phyloP scores from a whole-genome alignment of 1,140 invertebrate genomes.

The Tetragonula clypearis region DNA sequence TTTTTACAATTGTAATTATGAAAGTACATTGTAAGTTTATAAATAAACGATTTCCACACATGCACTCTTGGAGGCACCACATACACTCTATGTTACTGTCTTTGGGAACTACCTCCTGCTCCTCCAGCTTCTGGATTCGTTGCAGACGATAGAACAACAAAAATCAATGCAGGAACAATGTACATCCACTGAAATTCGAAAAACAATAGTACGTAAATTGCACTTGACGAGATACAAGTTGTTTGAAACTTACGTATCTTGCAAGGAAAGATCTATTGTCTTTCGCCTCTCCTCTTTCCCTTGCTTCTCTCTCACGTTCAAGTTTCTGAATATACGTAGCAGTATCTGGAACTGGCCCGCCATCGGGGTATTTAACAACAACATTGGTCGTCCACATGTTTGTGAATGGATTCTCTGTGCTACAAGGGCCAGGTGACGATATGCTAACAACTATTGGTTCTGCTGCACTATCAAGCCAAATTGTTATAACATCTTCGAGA shows the following conservation, averaged over 20 bases:
- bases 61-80: conserved; percentile 21
- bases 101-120: conserved; percentile 73
- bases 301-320: conserved; percentile 93
- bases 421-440: conserved; percentile 72
- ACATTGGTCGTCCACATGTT: conserved; percentile 77
- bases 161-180: conserved; percentile 93
- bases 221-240: neutral
- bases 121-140: conserved; percentile 88
- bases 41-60: conserved; percentile 38
- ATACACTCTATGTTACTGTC: conserved; percentile 62
- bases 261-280: conserved; percentile 97
- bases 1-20: conserved; percentile 42
- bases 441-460: conserved; percentile 75
- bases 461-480: conserved; percentile 76
- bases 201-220: neutral
- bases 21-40: conserved; percentile 55
- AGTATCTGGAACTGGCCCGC: conserved; percentile 88
- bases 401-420: conserved; percentile 59
- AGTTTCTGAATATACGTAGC: conserved; percentile 95
- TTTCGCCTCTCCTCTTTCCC: conserved; percentile 93
- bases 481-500: conserved; percentile 74
- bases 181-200: conserved; percentile 94
- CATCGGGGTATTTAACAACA: conserved; percentile 75
- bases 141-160: conserved; percentile 92
- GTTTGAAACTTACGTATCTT: conserved; percentile 94